A percentile compares a stretch with the other conserved stretches of the same genome.
Conservation (phyloP, 1,140 invertebrate genomes). For the Drosophila yakuba region DNA sequence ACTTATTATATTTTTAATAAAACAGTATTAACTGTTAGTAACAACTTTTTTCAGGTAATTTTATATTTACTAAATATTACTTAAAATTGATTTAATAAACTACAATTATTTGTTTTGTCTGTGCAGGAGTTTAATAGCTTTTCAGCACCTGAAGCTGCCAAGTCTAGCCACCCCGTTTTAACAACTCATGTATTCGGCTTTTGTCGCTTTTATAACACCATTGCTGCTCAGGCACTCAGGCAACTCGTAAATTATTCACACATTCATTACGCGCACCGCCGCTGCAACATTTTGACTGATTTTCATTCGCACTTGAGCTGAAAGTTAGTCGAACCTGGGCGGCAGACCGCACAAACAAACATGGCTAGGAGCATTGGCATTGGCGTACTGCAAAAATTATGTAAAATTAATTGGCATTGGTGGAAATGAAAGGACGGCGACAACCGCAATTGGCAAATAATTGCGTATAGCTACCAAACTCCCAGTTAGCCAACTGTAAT, state of each 20-base stretch:
- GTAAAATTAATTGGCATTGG: constrained; percentile 66
- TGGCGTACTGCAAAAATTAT: constrained; percentile 57
- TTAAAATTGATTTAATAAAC: too few relatives aligned
- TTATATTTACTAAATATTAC: too few relatives aligned
- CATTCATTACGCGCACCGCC: constrained; percentile 68
- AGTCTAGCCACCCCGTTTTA: constrained; percentile 13
- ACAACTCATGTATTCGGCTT: constrained; percentile 34
- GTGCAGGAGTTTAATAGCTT: constrained; percentile 18
- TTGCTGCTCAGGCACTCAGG: constrained; percentile 22
- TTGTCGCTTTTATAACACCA: constrained; percentile 44
- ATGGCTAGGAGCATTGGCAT: constrained; percentile 18
- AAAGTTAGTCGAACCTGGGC: constrained; percentile 28
- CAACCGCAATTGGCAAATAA: constrained; percentile 75
- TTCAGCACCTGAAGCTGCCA: constrained; percentile 1
- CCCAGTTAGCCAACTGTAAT: constrained; percentile 61
- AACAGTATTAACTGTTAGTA: too few relatives aligned
- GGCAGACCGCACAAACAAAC: constrained; percentile 47
- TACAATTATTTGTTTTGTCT: too few relatives aligned
- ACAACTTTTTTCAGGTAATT: too few relatives aligned
- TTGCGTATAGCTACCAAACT: constrained; percentile 36
- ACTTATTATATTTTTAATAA: too few relatives aligned
- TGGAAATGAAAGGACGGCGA: constrained; percentile 14
- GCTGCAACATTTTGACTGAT: constrained; percentile 58
- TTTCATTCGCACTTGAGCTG: constrained; percentile 60
- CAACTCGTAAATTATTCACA: constrained; percentile 68